A percentile compares a stretch with the other conserved stretches of the same genome.
These are phyloP conservation scores for Scaptomyza graminum DNA, from an alignment of 1,140 invertebrate genomes.

Conservation along the genomic window DNA sequence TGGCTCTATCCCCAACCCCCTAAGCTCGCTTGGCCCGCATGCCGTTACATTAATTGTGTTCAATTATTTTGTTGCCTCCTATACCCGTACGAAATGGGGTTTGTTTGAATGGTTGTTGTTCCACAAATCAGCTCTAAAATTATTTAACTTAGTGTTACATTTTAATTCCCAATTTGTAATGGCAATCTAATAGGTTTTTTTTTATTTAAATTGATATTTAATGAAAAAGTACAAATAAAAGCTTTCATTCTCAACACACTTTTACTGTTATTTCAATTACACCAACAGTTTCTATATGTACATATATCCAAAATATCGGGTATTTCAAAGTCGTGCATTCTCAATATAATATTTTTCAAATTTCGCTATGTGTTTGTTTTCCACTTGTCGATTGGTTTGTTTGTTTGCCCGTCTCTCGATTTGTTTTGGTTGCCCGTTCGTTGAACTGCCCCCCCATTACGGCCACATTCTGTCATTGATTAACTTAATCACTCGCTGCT, in stretches of 20 bases:
- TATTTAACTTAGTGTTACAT: no score
- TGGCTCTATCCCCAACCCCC: slow-evolving; percentile 6
- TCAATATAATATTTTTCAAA: neutral
- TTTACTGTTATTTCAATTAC: no score
- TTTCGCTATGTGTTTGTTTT: slow-evolving; percentile 40
- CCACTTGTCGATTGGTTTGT: slow-evolving; percentile 48
- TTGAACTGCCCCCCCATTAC: neutral
- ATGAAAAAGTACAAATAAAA: no score
- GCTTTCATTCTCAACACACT: no score
- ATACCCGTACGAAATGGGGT: neutral
- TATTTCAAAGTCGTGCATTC: slow-evolving; percentile 1
- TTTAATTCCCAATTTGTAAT: no score
- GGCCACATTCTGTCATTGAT: slow-evolving; percentile 30
- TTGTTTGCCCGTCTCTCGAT: slow-evolving; percentile 19
- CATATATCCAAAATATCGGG: no score
- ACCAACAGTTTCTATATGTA: no score
- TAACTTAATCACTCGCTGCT: slow-evolving; percentile 52
- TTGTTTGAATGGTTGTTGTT: neutral
- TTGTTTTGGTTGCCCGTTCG: slow-evolving; percentile 15
- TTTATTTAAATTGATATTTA: no score
- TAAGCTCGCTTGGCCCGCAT: slow-evolving; percentile 16
- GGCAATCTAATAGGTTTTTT: no score
- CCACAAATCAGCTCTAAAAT: no score
- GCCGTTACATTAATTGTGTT: slow-evolving; percentile 41
- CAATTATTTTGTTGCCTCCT: slow-evolving; percentile 32